A percentile compares a stretch with the other conserved stretches of the same genome.
Evolutionary conservation across 2,113 vertebrate species (phyloP).

Genomic region (Raja brachyura): DNA sequence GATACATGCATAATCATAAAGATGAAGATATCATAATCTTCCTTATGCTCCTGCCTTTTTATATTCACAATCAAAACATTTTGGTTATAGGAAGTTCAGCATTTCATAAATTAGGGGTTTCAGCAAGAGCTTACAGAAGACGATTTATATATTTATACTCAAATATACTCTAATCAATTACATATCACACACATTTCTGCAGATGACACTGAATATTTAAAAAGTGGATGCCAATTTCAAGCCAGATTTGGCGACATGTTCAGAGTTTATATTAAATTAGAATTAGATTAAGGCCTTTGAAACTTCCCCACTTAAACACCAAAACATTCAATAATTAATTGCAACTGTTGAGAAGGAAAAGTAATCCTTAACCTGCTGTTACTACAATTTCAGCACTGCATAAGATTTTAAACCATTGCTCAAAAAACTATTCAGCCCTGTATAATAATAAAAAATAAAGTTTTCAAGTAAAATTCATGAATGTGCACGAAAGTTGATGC

Average conservation of each 20-base stretch:
- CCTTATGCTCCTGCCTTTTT: background rate
- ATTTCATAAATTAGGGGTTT: background rate
- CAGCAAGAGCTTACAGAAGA: background rate
- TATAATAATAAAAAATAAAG: background rate
- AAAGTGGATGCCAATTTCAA: background rate
- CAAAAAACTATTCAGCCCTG: background rate
- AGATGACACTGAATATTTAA: background rate
- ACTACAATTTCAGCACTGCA: background rate
- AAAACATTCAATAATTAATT: background rate
- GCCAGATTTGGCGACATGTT: background rate
- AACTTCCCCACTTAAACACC: background rate
- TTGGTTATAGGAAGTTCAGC: background rate
- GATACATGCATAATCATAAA: background rate
- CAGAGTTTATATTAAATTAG: background rate
- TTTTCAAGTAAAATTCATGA: background rate
- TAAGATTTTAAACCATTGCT: background rate
- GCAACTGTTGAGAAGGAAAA: background rate
- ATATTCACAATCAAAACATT: background rate
- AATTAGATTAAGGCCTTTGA: background rate
- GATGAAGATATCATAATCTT: background rate
- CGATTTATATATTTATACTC: background rate
- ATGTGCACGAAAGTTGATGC: background rate
- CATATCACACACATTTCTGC: background rate
- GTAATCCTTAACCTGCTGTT: background rate
- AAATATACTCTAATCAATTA: background rate